These are phyloP conservation scores for Semicossyphus pulcher DNA, from an alignment of 2,113 vertebrate genomes.

Conservation along the genomic window DNA sequence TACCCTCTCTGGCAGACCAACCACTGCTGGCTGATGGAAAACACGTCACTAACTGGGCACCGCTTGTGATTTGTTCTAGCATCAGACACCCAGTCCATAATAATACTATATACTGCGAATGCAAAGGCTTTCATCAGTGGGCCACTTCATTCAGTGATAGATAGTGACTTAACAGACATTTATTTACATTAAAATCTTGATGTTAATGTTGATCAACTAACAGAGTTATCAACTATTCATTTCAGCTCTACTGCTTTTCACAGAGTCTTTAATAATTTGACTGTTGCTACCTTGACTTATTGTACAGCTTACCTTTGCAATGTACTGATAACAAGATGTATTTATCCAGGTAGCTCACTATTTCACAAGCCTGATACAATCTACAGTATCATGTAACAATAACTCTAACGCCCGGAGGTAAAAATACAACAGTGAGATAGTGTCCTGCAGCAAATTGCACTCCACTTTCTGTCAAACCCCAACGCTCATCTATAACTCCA, in stretches of 20 bases:
- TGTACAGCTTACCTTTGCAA: not conserved
- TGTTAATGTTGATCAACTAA: not conserved
- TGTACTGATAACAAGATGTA: not conserved
- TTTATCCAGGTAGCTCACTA: too few species aligned
- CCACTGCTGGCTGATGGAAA: too few species aligned
- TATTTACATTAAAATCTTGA: too few species aligned
- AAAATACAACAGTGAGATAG: slow-evolving; percentile 17
- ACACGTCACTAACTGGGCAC: too few species aligned
- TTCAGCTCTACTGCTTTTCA: not conserved
- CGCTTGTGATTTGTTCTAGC: too few species aligned
- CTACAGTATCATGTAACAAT: slow-evolving; percentile 26
- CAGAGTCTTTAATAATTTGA: not conserved
- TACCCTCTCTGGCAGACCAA: too few species aligned
- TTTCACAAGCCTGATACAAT: slow-evolving; percentile 14
- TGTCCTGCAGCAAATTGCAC: slow-evolving; percentile 3
- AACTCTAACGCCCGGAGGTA: not conserved
- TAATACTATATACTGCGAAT: too few species aligned
- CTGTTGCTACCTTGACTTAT: not conserved
- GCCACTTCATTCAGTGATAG: too few species aligned
- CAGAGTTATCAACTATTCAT: rapidly evolving
- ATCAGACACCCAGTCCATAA: too few species aligned
- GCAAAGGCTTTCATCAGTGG: too few species aligned
- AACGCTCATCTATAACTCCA: slow-evolving; percentile 14
- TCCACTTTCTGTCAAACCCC: not conserved
- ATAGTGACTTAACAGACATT: too few species aligned